phyloP scores from a whole-genome alignment of 2,113 vertebrate genomes.

The Pimephales promelas region DNA sequence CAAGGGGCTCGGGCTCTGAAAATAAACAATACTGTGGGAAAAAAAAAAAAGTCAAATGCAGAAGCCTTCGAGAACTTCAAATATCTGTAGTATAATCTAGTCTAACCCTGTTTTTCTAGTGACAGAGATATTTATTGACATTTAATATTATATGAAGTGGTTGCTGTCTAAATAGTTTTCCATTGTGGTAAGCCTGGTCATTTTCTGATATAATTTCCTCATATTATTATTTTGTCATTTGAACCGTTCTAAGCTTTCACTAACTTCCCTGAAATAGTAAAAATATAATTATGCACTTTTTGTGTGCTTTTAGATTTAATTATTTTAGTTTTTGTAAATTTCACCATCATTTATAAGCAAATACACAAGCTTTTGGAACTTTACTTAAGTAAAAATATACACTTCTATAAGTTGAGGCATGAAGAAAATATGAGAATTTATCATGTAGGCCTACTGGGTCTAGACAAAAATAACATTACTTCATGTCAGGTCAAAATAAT shows the following conservation, averaged over 20 bases:
- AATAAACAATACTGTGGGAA: constrained; percentile 27
- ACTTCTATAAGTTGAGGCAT: neutral
- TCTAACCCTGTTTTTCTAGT: neutral
- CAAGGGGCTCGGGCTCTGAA: neutral
- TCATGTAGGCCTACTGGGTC: neutral
- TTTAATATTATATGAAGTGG: neutral
- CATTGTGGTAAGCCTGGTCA: neutral
- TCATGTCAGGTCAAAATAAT: neutral
- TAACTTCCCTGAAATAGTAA: neutral
- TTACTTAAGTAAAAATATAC: neutral
- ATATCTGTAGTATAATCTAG: constrained; percentile 10
- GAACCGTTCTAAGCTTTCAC: neutral
- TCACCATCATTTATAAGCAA: neutral
- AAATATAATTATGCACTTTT: neutral
- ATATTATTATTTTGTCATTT: neutral
- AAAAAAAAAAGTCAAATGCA: constrained; percentile 33
- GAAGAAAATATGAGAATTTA: neutral
- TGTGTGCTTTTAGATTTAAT: neutral
- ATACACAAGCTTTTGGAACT: neutral
- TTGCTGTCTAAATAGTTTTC: neutral
- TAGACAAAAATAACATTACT: neutral
- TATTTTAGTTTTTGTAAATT: neutral
- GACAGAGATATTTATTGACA: neutral
- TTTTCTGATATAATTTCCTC: neutral
- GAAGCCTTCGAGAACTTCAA: neutral